Base-by-base conservation (phyloP, 2,797 vertebrate genomes). In the Sebastes wilsoni region DNA sequence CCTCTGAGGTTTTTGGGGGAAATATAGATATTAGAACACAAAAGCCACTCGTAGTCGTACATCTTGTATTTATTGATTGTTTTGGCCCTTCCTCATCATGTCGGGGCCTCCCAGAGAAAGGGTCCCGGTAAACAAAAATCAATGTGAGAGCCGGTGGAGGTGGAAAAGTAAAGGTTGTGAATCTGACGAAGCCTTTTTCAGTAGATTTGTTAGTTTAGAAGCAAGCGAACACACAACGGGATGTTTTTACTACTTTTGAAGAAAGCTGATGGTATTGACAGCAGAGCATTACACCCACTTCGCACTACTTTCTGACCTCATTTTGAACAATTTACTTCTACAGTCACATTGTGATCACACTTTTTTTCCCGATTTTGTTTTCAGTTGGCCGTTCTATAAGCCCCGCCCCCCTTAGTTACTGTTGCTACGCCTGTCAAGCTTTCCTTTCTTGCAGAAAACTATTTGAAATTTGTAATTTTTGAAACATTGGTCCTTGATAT, bases 21-120 rank as follows among this genome's bases (percentile, higher is more conserved):
- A 78, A 75, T 20, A 64, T 10, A 58, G 27, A 34, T 38, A 62
- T 10, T 42, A 20, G 52, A 70, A 68, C 23, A 65, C 30, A 64
- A 60, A 23, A 23, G 18, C 20, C 36, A 56, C n/a, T 60, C 25
- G 10, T n/a, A 5, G 27, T 64, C 61, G 46, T 71, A 52, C 75
- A 70, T 79, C n/a, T 72, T 34, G 12, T 30, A 77, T 52, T 34
- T 71, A 85, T 80, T 62, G 22, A 69, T 62, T 62, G 65, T 30
- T 84, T 18, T 52, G 61, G 46, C 61, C 11, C 25, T 60, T 56
- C 18, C 14, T 65, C 14, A 27, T 58, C 25, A 22, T 34, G 60
- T 0, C 20, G 54, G 34, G 59, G 42, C 55, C 67, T 68, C 65
- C 25, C 22, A 46, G 34, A 66, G 55, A 73, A 64, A 22, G 28